These are phyloP conservation scores for Pangasius djambal DNA, from an alignment of 2,797 vertebrate species.

Conservation along the genomic window DNA sequence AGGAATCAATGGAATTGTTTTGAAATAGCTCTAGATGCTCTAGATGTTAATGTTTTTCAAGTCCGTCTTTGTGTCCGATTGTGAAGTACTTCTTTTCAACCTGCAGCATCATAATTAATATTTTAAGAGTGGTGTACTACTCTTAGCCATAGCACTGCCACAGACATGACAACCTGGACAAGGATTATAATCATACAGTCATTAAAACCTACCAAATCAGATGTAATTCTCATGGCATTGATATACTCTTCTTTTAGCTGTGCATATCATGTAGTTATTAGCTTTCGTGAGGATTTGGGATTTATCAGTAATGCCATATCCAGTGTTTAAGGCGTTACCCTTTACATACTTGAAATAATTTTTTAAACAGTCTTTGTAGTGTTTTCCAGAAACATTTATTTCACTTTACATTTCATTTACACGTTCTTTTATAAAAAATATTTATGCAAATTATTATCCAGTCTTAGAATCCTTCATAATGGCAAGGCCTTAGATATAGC, in stretches of 20 bases:
- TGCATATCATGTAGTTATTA: neutral
- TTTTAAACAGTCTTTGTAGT: too few species aligned
- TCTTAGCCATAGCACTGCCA: neutral
- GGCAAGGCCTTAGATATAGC: constrained; percentile 84
- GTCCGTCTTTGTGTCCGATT: neutral
- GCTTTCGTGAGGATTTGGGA: neutral
- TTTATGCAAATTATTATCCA: neutral
- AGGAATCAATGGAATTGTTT: neutral
- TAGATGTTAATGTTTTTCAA: neutral
- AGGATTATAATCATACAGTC: neutral
- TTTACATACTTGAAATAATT: neutral
- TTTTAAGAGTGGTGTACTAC: neutral
- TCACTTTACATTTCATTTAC: constrained; percentile 16
- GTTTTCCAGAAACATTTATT: constrained; percentile 37
- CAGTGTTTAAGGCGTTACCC: neutral
- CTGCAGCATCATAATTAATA: neutral
- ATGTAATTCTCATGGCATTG: neutral
- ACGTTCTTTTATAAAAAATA: constrained; percentile 21
- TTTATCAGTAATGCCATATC: neutral
- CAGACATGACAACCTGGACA: neutral
- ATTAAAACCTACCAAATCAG: neutral
- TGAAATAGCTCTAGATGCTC: neutral
- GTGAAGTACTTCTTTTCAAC: neutral
- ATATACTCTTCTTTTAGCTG: neutral
- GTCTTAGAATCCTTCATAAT: constrained; percentile 23